phyloP scores from a whole-genome alignment of 2,888 invertebrate genomes.

The Eupithecia dodoneata region DNA sequence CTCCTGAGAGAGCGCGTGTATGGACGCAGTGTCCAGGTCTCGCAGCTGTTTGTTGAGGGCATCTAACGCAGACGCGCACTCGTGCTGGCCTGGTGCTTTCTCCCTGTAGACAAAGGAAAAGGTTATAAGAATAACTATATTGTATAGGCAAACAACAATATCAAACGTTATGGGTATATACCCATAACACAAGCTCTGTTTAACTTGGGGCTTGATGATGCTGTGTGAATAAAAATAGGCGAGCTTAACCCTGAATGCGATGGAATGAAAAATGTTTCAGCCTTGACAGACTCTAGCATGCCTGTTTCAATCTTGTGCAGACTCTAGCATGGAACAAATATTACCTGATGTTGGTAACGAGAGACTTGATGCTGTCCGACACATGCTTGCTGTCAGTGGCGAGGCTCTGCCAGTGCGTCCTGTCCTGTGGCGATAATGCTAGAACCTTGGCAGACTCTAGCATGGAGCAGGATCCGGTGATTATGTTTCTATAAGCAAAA shows the following conservation, averaged over 20 bases:
- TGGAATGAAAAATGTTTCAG: neutral
- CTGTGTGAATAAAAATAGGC: too few relatives aligned
- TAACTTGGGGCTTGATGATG: too few relatives aligned
- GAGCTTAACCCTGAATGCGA: too few relatives aligned
- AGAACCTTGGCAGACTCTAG: conserved; percentile 95
- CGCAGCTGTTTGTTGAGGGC: conserved; percentile 90
- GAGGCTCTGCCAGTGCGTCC: conserved; percentile 96
- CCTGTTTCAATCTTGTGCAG: conserved; percentile 90
- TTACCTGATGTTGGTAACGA: conserved; percentile 94
- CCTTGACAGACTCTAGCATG: neutral
- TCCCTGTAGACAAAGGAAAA: conserved; percentile 83
- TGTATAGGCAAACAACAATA: too few relatives aligned
- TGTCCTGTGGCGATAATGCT: conserved; percentile 94
- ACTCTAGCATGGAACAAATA: conserved; percentile 89
- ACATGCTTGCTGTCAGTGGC: conserved; percentile 97
- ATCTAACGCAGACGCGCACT: conserved; percentile 94
- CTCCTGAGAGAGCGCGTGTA: conserved; percentile 94
- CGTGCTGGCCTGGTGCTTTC: conserved; percentile 97
- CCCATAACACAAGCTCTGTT: too few relatives aligned
- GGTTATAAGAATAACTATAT: neutral
- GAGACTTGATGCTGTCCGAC: conserved; percentile 97
- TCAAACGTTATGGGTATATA: too few relatives aligned
- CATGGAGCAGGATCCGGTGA: conserved; percentile 85
- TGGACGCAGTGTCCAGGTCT: conserved; percentile 93
- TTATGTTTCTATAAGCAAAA: conserved; percentile 68